Evolutionary conservation across 2,797 vertebrate genomes (phyloP).

Genomic region (Echiichthys vipera): DNA sequence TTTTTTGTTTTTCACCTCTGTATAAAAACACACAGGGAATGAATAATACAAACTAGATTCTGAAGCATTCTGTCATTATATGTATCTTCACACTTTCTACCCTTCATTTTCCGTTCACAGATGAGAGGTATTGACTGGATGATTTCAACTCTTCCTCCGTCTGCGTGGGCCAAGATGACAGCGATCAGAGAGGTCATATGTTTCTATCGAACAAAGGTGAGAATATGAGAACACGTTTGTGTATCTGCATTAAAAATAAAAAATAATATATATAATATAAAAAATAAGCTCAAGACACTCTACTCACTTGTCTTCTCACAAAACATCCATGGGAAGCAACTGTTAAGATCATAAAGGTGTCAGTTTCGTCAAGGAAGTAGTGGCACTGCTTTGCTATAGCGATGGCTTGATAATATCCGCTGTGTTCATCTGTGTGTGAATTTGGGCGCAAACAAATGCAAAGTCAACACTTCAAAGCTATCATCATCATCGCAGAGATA

Average conservation of each 20-base stretch:
- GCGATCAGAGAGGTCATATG: constrained; percentile 46
- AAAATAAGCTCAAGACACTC: neutral
- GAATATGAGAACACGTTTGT: neutral
- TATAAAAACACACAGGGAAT: constrained; percentile 12
- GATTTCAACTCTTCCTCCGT: constrained; percentile 33
- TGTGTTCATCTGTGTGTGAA: constrained; percentile 37
- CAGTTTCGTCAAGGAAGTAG: constrained; percentile 57
- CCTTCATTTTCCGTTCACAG: constrained; percentile 40
- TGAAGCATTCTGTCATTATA: neutral
- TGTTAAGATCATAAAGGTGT: constrained; percentile 42
- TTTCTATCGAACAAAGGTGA: constrained; percentile 37
- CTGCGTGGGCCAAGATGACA: constrained; percentile 38
- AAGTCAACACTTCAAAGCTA: neutral
- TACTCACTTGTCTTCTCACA: constrained; percentile 62
- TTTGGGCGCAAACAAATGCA: constrained; percentile 17
- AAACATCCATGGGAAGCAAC: constrained; percentile 66
- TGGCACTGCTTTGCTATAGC: constrained; percentile 53
- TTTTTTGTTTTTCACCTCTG: constrained; percentile 32
- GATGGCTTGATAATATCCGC: constrained; percentile 45
- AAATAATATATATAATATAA: no score
- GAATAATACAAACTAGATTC: neutral
- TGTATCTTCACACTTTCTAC: neutral
- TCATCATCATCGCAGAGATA: no score
- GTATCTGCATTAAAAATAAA: neutral
- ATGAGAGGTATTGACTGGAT: constrained; percentile 38